Evolutionary conservation across 2,888 invertebrate species (phyloP).

Genomic region (Himalopsyche anomala): DNA sequence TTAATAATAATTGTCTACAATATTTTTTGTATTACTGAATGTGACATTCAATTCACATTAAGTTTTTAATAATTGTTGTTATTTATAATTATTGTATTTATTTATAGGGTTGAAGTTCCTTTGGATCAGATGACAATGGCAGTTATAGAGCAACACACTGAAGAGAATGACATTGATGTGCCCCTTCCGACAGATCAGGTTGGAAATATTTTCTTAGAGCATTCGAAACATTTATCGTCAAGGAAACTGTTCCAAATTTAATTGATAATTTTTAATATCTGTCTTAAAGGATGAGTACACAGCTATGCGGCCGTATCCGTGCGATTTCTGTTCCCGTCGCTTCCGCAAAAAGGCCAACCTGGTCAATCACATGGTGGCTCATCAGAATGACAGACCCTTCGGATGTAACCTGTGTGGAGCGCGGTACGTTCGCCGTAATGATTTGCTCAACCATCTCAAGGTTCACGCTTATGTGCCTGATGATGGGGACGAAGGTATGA

Average conservation of each 20-base stretch:
- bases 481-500: slow-evolving; percentile 77
- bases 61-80: no score
- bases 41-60: no score
- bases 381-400: slow-evolving; percentile 89
- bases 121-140: slow-evolving; percentile 77
- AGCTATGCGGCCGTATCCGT: slow-evolving; percentile 87
- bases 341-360: slow-evolving; percentile 90
- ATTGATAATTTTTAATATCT: no score
- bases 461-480: slow-evolving; percentile 88
- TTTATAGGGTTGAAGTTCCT: slow-evolving; percentile 81
- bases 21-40: no score
- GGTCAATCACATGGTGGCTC: slow-evolving; percentile 92
- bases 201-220: slow-evolving; percentile 72
- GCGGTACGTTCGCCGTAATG: slow-evolving; percentile 86
- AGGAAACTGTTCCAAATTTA: not conserved
- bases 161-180: slow-evolving; percentile 84
- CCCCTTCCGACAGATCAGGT: slow-evolving; percentile 90
- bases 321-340: slow-evolving; percentile 89
- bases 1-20: no score
- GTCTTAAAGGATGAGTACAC: slow-evolving; percentile 80
- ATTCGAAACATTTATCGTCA: not conserved
- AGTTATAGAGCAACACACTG: slow-evolving; percentile 73
- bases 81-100: slow-evolving; percentile 48
- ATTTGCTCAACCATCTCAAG: slow-evolving; percentile 89
- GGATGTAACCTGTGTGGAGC: slow-evolving; percentile 90